Base-by-base conservation (phyloP, 1,140 invertebrate genomes). In the Streblospio benedicti region DNA sequence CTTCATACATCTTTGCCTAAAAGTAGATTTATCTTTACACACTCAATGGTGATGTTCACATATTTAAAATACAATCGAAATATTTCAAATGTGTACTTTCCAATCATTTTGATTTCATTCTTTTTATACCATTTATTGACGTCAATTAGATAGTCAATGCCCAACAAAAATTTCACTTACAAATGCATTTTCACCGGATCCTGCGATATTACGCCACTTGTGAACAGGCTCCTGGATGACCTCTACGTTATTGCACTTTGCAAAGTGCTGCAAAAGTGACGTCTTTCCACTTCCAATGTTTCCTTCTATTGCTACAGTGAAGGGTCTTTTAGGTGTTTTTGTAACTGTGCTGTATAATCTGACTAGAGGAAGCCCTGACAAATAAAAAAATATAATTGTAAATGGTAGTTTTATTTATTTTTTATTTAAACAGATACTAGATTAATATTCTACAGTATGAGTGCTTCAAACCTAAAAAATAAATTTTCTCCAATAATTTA, bases 271-370 rank as follows among this genome's bases (percentile, higher is more conserved):
- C 14, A 95, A 76, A 68, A 93, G 88, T 18, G 90, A 91, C 12
- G 91, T 92, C 79, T 94, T 95, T 2, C 91, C 92, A 73, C 89
- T 89, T 30, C 91, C 91, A 69, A 95, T 93, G 74, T 95, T 95
- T 28, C 91, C 91, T 75, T 95, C 91, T 14, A 95, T 85, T 16
- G 89, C 85, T 5, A 93, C 86, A 4, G 51, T 41, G 4, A 57
- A 23, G 16, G 28, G 18, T n/a, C n/a, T n/a, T n/a, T n/a, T n/a
- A n/a, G n/a, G n/a, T n/a, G n/a, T n/a, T n/a, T n/a, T n/a, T n/a
- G n/a, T n/a, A n/a, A n/a, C n/a, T n/a, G n/a, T n/a, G n/a, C n/a
- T n/a, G n/a, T n/a, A n/a, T n/a, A n/a, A n/a, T n/a, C n/a, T n/a
- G n/a, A n/a, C n/a, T n/a, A n/a, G n/a, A n/a, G n/a, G n/a, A n/a